A percentile compares a stretch with the other conserved stretches of the same genome.
phyloP scores from a whole-genome alignment of 2,113 vertebrate species.

The Ictidomys tridecemlineatus region DNA sequence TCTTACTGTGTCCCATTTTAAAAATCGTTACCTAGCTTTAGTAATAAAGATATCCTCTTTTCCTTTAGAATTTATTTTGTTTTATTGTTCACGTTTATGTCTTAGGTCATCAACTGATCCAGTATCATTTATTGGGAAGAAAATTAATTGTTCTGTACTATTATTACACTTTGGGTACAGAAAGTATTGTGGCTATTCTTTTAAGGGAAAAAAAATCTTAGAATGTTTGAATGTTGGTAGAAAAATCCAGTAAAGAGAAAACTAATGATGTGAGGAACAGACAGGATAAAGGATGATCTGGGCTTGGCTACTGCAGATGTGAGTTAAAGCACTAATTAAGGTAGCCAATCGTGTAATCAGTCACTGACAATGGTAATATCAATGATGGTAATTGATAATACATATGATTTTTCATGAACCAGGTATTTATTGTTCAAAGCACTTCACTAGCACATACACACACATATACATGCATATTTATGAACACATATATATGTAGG shows the following conservation, averaged over 20 bases:
- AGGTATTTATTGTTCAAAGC: not conserved
- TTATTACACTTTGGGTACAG: not conserved
- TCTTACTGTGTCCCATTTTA: not conserved
- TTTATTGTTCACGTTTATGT: not conserved
- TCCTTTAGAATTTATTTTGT: not conserved
- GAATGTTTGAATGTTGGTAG: not conserved
- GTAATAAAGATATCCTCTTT: not conserved
- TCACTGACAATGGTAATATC: not conserved
- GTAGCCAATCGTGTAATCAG: not conserved
- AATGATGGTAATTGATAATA: not conserved
- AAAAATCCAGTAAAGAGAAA: not conserved
- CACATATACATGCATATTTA: not conserved
- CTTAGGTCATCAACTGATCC: not conserved
- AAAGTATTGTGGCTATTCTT: not conserved
- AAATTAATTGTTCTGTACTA: not conserved
- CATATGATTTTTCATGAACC: not conserved
- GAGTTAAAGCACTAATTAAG: not conserved
- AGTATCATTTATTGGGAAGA: not conserved
- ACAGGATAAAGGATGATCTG: not conserved
- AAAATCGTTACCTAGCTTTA: not conserved
- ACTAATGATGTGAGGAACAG: not conserved
- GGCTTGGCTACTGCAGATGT: not conserved
- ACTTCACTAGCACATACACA: not conserved
- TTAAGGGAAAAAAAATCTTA: not conserved
- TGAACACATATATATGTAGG: not conserved